A percentile compares a stretch with the other conserved stretches of the same genome.
Evolutionary conservation across 2,113 vertebrate genomes (phyloP).

Genomic region (Cinclus mexicanus): DNA sequence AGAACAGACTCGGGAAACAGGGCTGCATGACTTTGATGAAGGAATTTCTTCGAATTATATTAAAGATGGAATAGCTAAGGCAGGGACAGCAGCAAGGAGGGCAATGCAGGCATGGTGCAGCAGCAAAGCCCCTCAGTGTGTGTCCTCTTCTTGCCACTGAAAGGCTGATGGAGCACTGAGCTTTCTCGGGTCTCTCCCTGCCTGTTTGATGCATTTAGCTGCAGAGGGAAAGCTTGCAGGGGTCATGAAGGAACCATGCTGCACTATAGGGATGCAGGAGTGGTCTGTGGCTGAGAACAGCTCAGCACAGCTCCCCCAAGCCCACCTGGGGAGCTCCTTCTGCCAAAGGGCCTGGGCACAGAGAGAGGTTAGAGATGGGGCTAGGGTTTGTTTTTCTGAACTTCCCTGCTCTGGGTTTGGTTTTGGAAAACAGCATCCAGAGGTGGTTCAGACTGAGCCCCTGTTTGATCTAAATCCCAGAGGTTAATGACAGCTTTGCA

Average conservation of each 20-base stretch:
- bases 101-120: not conserved
- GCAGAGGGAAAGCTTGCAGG: not conserved
- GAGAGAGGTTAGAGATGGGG: not conserved
- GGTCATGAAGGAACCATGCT: not conserved
- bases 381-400: not conserved
- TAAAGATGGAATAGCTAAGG: not conserved
- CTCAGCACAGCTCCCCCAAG: not conserved
- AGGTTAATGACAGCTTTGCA: not conserved
- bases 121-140: not conserved
- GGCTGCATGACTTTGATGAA: not conserved
- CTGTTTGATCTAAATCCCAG: not conserved
- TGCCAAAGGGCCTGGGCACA: accelerated
- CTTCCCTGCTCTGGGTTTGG: not conserved
- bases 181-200: not conserved
- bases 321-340: not conserved
- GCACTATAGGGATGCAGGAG: not conserved
- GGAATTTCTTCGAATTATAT: not conserved
- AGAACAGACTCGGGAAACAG: not conserved
- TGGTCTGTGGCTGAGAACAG: not conserved
- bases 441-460: not conserved
- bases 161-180: not conserved
- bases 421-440: not conserved
- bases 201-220: not conserved
- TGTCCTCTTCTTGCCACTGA: not conserved
- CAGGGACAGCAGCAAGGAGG: not conserved